Conservation (phyloP, 1,140 invertebrate genomes). For the Triops cancriformis region DNA sequence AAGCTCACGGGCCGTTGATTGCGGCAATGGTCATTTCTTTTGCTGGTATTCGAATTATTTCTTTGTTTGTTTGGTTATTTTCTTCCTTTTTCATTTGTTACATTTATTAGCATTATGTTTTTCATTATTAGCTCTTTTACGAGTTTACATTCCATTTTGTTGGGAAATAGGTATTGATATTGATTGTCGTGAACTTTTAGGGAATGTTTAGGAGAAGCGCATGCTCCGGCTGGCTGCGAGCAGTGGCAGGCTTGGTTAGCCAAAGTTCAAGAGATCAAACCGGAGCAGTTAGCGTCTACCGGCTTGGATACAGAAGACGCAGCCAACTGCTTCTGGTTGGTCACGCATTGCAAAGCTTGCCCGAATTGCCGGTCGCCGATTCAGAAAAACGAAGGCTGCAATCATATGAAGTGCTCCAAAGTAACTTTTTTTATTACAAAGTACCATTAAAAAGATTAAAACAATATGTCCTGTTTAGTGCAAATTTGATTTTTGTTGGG, state of each 20-base stretch:
- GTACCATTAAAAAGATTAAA: background rate
- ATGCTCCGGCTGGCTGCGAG: slow-evolving; percentile 57
- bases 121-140: background rate
- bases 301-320: slow-evolving; percentile 54
- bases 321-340: slow-evolving; percentile 61
- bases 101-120: too few relatives aligned
- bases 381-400: slow-evolving; percentile 69
- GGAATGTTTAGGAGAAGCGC: slow-evolving; percentile 57
- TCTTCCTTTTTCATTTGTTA: background rate
- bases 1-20: slow-evolving; percentile 60
- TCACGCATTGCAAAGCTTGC: slow-evolving; percentile 65
- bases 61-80: slow-evolving; percentile 16
- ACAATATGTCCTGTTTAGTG: slow-evolving; percentile 46
- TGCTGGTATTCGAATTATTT: slow-evolving; percentile 49
- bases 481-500: slow-evolving; percentile 69
- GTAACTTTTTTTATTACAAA: slow-evolving; percentile 37
- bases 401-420: slow-evolving; percentile 69
- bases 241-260: slow-evolving; percentile 57
- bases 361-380: slow-evolving; percentile 64
- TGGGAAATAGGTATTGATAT: background rate
- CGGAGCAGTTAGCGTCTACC: slow-evolving; percentile 51
- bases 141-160: slow-evolving; percentile 9
- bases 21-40: slow-evolving; percentile 62
- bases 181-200: background rate
- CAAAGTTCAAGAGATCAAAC: slow-evolving; percentile 55